Percentiles rank a stretch among this genome's conserved stretches.
phyloP scores from a whole-genome alignment of 2,113 vertebrate genomes.

The Entomyzon cyanotis region DNA sequence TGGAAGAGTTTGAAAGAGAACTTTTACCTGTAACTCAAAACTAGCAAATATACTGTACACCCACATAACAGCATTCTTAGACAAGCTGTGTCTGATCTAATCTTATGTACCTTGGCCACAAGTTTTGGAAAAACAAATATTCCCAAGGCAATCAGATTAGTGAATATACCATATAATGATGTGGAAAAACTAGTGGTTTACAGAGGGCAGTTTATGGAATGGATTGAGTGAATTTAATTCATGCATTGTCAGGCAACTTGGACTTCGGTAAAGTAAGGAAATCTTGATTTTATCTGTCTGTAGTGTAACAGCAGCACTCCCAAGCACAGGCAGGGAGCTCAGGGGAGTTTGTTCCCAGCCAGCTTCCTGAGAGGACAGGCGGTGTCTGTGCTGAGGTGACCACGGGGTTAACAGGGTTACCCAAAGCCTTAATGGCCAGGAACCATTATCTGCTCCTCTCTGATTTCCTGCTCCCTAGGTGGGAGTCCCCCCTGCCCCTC shows the following conservation, averaged over 20 bases:
- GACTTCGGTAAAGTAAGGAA: slow-evolving; percentile 3
- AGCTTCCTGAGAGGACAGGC: not conserved
- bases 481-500: slow-evolving; percentile 23
- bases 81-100: slow-evolving; percentile 67
- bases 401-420: slow-evolving; percentile 29
- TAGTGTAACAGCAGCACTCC: not conserved
- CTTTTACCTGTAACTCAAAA: slow-evolving; percentile 41
- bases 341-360: not conserved
- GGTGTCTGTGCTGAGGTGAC: not conserved
- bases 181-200: slow-evolving; percentile 39
- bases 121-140: slow-evolving; percentile 69
- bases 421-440: not conserved
- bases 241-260: not conserved
- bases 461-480: slow-evolving; percentile 44
- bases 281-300: not conserved
- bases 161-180: slow-evolving; percentile 6
- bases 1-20: slow-evolving; percentile 2
- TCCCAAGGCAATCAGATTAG: slow-evolving; percentile 64
- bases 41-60: slow-evolving; percentile 9
- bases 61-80: slow-evolving; percentile 50
- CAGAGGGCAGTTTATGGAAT: slow-evolving; percentile 35
- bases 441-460: slow-evolving; percentile 43
- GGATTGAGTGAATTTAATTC: slow-evolving; percentile 30
- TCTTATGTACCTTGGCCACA: slow-evolving; percentile 69
- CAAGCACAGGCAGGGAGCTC: not conserved